Conservation (phyloP, 1,140 invertebrate species). For the Neodiprion pinetum region DNA sequence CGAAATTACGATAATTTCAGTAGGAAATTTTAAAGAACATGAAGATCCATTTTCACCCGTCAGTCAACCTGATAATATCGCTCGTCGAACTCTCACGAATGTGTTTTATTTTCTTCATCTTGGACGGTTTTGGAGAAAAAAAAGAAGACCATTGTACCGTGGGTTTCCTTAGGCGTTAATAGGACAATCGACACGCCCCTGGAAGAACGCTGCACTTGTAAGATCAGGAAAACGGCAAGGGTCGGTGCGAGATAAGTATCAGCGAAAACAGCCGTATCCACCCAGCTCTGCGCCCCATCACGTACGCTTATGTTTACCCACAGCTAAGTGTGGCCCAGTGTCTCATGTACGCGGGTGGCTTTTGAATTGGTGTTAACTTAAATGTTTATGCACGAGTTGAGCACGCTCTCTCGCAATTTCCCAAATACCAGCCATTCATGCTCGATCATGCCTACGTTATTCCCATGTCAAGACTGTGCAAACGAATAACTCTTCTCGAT, state of each 20-base stretch:
- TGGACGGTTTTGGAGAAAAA: no score
- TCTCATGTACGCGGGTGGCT: neutral
- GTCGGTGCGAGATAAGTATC: neutral
- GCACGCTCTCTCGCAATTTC: neutral
- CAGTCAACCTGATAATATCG: no score
- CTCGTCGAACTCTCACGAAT: no score
- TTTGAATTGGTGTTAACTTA: neutral
- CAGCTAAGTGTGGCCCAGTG: neutral
- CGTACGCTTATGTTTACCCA: slow-evolving; percentile 5
- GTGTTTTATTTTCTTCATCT: no score
- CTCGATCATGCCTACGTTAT: no score
- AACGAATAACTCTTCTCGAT: no score
- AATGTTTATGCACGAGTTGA: neutral
- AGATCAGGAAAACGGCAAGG: neutral
- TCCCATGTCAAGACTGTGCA: no score
- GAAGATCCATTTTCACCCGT: no score
- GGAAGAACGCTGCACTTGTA: neutral
- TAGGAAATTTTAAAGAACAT: no score
- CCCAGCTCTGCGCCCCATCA: neutral
- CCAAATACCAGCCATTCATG: no score
- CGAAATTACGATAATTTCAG: no score
- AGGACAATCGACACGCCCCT: neutral
- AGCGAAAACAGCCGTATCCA: neutral
- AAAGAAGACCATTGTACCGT: no score
- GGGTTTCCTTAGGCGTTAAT: neutral